These are phyloP conservation scores for Brachirus orientalis DNA, from an alignment of 2,113 vertebrate genomes.

Conservation along the genomic window DNA sequence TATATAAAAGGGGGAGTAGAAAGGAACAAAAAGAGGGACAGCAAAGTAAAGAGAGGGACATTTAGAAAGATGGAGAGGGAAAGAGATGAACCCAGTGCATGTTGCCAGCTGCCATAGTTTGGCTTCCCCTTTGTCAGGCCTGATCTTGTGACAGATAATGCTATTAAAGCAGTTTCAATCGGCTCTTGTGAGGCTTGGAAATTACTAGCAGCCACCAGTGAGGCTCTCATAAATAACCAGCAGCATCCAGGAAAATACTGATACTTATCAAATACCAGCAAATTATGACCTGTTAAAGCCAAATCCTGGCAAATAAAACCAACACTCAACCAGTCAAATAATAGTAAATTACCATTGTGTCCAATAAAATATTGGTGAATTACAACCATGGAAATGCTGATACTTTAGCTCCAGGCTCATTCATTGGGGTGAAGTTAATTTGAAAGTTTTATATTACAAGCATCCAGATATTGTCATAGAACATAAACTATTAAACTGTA, in stretches of 20 bases:
- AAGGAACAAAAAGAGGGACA: constrained; percentile 7
- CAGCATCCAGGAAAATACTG: constrained; percentile 41
- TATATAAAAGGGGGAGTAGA: constrained; percentile 28
- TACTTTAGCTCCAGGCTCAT: constrained; percentile 3
- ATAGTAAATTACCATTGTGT: constrained; percentile 37
- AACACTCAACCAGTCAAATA: constrained; percentile 44
- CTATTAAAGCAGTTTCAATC: constrained; percentile 55
- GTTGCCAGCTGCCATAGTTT: constrained; percentile 47
- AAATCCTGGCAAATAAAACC: constrained; percentile 50
- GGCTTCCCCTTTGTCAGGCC: constrained; percentile 46
- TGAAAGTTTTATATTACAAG: constrained; percentile 25
- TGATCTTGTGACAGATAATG: constrained; percentile 63
- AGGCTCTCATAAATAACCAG: constrained; percentile 45
- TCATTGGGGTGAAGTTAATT: constrained; percentile 19
- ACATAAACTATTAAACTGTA: neutral
- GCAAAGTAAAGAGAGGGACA: constrained; percentile 15
- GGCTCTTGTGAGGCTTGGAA: constrained; percentile 43
- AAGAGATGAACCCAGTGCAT: constrained; percentile 32
- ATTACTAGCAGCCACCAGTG: constrained; percentile 41
- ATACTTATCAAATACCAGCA: constrained; percentile 40
- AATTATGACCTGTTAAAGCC: constrained; percentile 46
- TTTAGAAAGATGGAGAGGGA: constrained; percentile 22
- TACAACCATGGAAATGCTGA: constrained; percentile 37
- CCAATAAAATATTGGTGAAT: constrained; percentile 33
- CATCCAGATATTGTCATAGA: constrained; percentile 12